Evolutionary conservation across 2,113 vertebrate species (phyloP), one percentile per base, ranked within the genome.

Genomic region (Oncorhynchus mykiss): DNA sequence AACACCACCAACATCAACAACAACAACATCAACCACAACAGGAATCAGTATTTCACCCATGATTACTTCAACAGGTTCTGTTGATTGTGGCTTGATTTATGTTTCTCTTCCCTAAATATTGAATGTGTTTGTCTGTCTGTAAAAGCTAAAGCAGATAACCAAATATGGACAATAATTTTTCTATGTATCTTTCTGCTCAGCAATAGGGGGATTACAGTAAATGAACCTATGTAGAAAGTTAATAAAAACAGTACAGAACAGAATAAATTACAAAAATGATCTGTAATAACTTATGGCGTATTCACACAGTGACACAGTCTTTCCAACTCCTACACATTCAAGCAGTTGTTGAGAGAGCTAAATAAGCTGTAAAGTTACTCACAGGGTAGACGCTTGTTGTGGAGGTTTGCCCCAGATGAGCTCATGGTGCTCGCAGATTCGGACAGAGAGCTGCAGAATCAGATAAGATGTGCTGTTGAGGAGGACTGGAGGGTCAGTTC

Each of bases 351-450:
- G 34, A n/a, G 25, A 45, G 0, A 60, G 2, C 2, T 70, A 54
- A 71, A 4, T 7, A 45, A 0, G 66, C 29, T 39, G 34, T 29
- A 70, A 25, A 18, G 34, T 59, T 71, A 94, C 93, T 93, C 86
- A 94, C 93, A 86, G 29, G 91, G 76, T 5, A 86, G 87, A 29
- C 78, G 86, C 69, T 90, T 90, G 87, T 73, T 91, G 78, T 90
- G 88, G 54, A 90, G 77, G 83, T 86, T 92, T 66, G 89, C 79
- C 29, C 90, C 85, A 31, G 91, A 88, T 59, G 92, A 91, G 85
- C 87, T 94, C 92, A 93, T 94, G 88, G 71, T 85, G 84, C 82
- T 69, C 78, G 48, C 64, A 78, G 74, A 13, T 71, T 49, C 22
- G 20, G 72, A 64, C 39, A 73, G 54, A 73, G 24, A 60, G 51